phyloP scores from a whole-genome alignment of 2,888 invertebrate genomes.

The Cinara cedri region DNA sequence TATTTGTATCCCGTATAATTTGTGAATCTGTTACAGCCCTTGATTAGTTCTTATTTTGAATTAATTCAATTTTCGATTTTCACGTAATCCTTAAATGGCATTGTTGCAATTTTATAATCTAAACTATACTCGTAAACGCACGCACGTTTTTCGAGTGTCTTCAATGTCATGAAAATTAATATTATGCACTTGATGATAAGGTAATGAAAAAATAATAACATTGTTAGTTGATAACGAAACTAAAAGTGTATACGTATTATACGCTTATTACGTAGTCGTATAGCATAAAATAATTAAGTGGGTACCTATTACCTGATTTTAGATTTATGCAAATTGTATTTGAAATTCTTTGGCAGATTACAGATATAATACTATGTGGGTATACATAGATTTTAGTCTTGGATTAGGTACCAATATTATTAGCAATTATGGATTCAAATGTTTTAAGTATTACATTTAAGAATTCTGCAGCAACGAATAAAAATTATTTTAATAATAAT shows the following conservation, averaged over 20 bases:
- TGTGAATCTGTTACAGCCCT: neutral
- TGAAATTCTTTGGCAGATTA: too few relatives aligned
- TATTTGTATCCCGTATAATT: neutral
- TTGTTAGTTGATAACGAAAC: constrained; percentile 35
- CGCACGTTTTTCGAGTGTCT: constrained; percentile 44
- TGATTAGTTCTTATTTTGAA: neutral
- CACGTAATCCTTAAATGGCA: constrained; percentile 1
- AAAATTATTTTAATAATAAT: too few relatives aligned
- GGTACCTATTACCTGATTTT: neutral
- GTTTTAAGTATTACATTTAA: too few relatives aligned
- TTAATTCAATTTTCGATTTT: constrained; percentile 31
- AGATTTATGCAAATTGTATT: too few relatives aligned
- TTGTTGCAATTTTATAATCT: constrained; percentile 4
- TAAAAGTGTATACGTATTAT: neutral
- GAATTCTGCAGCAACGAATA: too few relatives aligned
- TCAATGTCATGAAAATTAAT: constrained; percentile 44
- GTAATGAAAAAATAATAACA: constrained; percentile 23
- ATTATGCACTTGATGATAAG: constrained; percentile 34
- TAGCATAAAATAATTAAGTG: neutral
- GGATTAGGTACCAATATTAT: too few relatives aligned
- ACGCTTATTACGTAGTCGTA: neutral
- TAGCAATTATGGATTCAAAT: too few relatives aligned
- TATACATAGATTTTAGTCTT: too few relatives aligned
- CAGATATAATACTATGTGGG: too few relatives aligned
- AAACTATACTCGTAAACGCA: neutral